Evolutionary conservation across 2,888 invertebrate genomes (phyloP).

Genomic region (Cyaniris semiargus): DNA sequence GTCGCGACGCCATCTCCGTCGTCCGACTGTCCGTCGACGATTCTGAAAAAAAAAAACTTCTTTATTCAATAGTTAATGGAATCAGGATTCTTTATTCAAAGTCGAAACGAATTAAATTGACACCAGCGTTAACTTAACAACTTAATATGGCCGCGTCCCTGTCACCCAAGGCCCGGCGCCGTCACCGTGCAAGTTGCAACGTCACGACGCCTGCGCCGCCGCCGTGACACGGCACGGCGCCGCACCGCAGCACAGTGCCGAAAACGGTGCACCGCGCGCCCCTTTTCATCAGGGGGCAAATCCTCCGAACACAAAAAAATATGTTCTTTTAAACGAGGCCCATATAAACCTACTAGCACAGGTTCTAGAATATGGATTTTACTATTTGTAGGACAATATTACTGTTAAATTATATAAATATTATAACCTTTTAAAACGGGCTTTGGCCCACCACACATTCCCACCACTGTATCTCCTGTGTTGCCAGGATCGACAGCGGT

Average conservation of each 20-base stretch:
- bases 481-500: too few relatives aligned
- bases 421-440: too few relatives aligned
- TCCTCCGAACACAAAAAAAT: too few relatives aligned
- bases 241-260: conserved; percentile 4
- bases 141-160: too few relatives aligned
- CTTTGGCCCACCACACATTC: too few relatives aligned
- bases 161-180: neutral
- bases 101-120: neutral
- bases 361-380: too few relatives aligned
- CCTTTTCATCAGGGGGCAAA: neutral
- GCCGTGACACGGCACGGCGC: neutral
- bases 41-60: conserved; percentile 35
- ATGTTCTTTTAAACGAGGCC: too few relatives aligned
- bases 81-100: neutral
- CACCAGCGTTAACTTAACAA: neutral
- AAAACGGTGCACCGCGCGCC: neutral
- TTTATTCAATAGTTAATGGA: too few relatives aligned
- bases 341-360: too few relatives aligned
- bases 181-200: conserved; percentile 1
- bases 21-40: conserved; percentile 37
- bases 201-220: neutral
- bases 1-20: conserved; percentile 41
- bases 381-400: too few relatives aligned
- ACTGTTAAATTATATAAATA: too few relatives aligned
- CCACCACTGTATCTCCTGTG: too few relatives aligned